phyloP scores from a whole-genome alignment of 1,140 invertebrate genomes.

The Pollicipes pollicipes region DNA sequence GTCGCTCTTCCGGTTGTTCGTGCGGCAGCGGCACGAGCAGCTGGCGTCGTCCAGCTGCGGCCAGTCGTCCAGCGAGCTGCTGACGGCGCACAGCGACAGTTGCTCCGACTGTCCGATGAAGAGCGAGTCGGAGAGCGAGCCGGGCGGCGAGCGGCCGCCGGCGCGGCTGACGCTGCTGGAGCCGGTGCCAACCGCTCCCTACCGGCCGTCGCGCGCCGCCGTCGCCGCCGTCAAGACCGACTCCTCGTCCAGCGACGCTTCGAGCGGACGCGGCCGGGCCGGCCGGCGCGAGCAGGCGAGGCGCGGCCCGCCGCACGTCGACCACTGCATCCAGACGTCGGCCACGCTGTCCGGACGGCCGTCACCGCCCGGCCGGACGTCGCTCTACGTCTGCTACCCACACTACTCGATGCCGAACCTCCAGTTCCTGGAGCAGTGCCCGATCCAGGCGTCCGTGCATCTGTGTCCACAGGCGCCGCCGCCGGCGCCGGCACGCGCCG shows the following conservation, averaged over 20 bases:
- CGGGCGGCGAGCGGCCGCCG: conserved; percentile 14
- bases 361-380: conserved; percentile 20
- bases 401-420: conserved; percentile 78
- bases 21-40: conserved; percentile 48
- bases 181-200: neutral
- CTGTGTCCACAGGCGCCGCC: conserved; percentile 4
- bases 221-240: conserved; percentile 15
- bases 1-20: conserved; percentile 70
- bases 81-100: conserved; percentile 20
- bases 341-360: neutral
- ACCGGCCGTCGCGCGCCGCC: conserved; percentile 16
- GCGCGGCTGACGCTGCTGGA: neutral
- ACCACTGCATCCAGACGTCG: neutral
- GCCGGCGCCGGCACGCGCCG: conserved; percentile 10
- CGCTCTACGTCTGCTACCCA: conserved; percentile 76
- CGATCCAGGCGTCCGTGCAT: neutral
- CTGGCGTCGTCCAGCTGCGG: conserved; percentile 8
- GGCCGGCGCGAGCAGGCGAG: neutral
- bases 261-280: conserved; percentile 12
- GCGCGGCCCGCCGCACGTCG: neutral
- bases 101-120: conserved; percentile 20
- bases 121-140: conserved; percentile 20
- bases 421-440: conserved; percentile 45
- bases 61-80: conserved; percentile 16
- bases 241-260: conserved; percentile 15